Base-by-base conservation (phyloP, 2,888 invertebrate genomes). In the Cecidostiba fungosa region DNA sequence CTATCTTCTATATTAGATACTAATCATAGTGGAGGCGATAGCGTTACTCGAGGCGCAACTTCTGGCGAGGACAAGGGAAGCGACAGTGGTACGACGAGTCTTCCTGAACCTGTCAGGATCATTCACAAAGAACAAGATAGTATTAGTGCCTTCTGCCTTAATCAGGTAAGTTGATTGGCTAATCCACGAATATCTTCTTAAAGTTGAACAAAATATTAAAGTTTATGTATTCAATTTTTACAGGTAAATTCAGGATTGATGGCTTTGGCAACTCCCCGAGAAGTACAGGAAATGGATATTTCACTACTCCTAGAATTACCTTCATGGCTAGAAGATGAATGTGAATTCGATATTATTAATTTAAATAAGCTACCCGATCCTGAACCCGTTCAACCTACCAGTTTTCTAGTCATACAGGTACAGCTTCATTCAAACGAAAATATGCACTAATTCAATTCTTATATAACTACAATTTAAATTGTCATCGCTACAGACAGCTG, bases 81-180 rank as follows among this genome's bases (percentile, higher is more conserved):
- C 86, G 92, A 92, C 83, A 92, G 93, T 84, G 93, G 92, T 72
- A 93, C 93, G 5, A 92, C 91, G n/a, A 93, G 93, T 86, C 92
- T 95, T 85, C 95, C 96, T 85, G 98, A 98, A 91, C 98, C 98
- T 14, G 98, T 98, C 86, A 96, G 99, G 89, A 98, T 99, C 90
- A 98, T 99, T 89, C 99, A 99, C 94, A 99, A 99, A 94, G 99
- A 99, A 92, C 99, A 99, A 94, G 99, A 99, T 94, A 98, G 98
- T 84, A 99, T 99, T 89, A 97, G 98, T 81, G 98, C 99, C 50
- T 99, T 99, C 95, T 99, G 99, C 92, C 95, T 99, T 85, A 99
- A 99, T 94, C 97, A 97, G 95, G 98, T 98, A 91, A 32, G 84
- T 70, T 50, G 0, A 43, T 43, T 43, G 10, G 12, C 12, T 43